Evolutionary conservation across 2,797 vertebrate genomes (phyloP).

Genomic region (Siniperca obscura): DNA sequence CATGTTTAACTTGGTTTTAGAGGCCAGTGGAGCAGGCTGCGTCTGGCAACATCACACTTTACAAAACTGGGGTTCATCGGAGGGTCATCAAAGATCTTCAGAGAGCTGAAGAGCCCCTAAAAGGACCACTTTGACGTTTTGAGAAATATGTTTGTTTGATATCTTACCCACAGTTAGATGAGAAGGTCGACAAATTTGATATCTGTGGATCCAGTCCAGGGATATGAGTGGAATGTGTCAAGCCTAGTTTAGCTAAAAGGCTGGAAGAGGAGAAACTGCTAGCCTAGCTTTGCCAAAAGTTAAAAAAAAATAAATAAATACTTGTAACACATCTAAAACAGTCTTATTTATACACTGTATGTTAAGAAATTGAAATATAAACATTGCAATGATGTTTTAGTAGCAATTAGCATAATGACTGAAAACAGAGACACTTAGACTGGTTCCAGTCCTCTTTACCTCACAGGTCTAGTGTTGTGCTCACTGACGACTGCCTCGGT

Average conservation of each 20-base stretch:
- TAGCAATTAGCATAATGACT: background rate
- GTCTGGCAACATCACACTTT: constrained; percentile 53
- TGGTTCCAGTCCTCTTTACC: background rate
- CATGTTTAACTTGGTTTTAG: constrained; percentile 80
- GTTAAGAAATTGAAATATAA: background rate
- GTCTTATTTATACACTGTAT: background rate
- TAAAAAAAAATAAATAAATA: too few relatives aligned
- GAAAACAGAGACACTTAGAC: too few relatives aligned
- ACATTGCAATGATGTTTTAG: background rate
- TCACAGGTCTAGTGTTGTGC: background rate
- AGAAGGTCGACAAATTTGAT: background rate
- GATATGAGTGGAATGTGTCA: background rate
- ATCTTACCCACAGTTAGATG: background rate
- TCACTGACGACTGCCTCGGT: background rate
- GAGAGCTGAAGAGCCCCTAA: background rate
- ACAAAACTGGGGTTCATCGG: constrained; percentile 47
- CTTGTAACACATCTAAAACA: background rate
- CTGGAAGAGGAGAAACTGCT: background rate
- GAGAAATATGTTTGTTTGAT: background rate
- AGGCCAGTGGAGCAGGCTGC: constrained; percentile 49
- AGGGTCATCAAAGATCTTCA: constrained; percentile 41
- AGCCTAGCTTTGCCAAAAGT: background rate
- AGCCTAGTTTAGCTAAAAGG: background rate
- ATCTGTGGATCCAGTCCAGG: background rate
- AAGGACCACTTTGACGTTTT: background rate